Percentiles rank a stretch among this genome's conserved stretches.
Conservation (phyloP, 2,113 vertebrate genomes). For the Motacilla tschutschensis region DNA sequence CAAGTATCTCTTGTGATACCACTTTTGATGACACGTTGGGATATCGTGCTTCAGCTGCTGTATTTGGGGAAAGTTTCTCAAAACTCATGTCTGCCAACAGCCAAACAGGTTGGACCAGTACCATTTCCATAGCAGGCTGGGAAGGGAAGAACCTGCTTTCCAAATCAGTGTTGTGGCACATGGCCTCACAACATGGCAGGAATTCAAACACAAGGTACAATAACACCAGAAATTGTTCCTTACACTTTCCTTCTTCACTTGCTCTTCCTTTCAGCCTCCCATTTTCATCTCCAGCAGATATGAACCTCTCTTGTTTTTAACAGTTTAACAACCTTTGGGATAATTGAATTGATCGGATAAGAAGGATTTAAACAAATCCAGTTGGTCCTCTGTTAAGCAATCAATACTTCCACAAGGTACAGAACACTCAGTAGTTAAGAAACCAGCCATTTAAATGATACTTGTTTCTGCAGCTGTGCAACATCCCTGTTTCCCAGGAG, state of each 20-base stretch:
- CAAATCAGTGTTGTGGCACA: background rate
- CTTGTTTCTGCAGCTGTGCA: conserved; percentile 53
- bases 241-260: background rate
- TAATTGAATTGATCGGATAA: background rate
- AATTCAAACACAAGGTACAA: background rate
- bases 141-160: background rate
- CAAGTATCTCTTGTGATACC: background rate
- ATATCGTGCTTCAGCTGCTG: background rate
- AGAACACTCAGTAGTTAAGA: conserved; percentile 47
- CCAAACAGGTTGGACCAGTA: background rate
- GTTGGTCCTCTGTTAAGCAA: background rate
- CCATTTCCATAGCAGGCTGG: background rate
- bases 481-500: conserved; percentile 44
- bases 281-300: background rate
- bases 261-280: background rate
- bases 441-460: conserved; percentile 54
- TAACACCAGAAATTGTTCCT: background rate
- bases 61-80: background rate
- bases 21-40: fast-evolving
- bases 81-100: background rate
- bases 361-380: conserved; percentile 30
- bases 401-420: conserved; percentile 56
- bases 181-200: background rate
- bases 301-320: background rate
- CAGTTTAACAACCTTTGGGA: background rate